Evolutionary conservation across 2,888 invertebrate genomes (phyloP), one percentile per base, ranked within the genome.

Genomic region (Adelognathus sp.): DNA sequence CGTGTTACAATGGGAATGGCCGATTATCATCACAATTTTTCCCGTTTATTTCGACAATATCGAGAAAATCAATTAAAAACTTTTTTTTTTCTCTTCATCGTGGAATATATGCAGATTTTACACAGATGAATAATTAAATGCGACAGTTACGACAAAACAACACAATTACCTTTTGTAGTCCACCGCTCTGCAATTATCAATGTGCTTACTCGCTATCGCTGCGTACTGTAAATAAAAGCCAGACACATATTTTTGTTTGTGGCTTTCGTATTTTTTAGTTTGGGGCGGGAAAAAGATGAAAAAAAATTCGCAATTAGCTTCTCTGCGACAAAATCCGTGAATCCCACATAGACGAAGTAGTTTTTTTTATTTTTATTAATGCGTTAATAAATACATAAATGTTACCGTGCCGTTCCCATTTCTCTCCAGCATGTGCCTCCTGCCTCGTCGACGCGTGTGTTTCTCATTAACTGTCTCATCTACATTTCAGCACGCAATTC

Each of bases 401-500:
- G 61, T 61, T 71, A 74, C 70, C 52, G 75, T 79, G 75, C 71
- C 79, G 75, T 79, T 75, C 75, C 79, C 79, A 79, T 79, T 61
- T 79, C 74, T 74, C 52, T 74, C 79, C 79, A 79, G 79, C 79
- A 79, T 79, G 79, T 75, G 79, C 79, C 71, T 79, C 75, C 75
- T 75, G 79, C 71, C 75, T 66, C 76, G 75, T 75, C 71, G 72
- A 72, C 72, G 75, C 72, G 75, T 79, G 75, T 75, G 58, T 77
- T 61, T 72, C 46, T 67, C 29, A 52, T 64, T 75, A 54, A 79
- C 44, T 31, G 67, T 79, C 61, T 71, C 56, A 61, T 11, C 75
- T 75, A 63, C 41, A 33, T 50, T 70, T 46, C n/a, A 61, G 79
- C 79, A 79, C 75, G 75, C 60, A 6, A 31, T 60, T 50, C 33